Conservation (phyloP, 2,797 vertebrate genomes). For the Chelidonichthys spinosus region DNA sequence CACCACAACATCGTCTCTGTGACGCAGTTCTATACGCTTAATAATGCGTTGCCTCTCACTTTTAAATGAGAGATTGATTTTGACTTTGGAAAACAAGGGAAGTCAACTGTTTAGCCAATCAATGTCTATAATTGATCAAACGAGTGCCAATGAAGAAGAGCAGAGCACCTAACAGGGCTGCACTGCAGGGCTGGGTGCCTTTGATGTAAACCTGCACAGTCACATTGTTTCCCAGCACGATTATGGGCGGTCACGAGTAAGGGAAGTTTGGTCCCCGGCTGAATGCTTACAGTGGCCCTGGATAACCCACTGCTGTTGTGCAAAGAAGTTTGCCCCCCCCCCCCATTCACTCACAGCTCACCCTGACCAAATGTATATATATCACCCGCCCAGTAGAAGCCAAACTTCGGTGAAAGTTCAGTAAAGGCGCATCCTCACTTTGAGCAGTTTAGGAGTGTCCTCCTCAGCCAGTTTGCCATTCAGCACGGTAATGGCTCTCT, state of each 20-base stretch:
- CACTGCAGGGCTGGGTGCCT: slow-evolving; percentile 15
- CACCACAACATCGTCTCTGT: slow-evolving; percentile 1
- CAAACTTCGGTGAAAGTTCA: neutral
- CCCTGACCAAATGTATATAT: slow-evolving; percentile 13
- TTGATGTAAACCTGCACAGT: slow-evolving; percentile 29
- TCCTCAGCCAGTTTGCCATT: slow-evolving; percentile 83
- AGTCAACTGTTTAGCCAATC: slow-evolving; percentile 61
- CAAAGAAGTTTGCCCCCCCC: slow-evolving; percentile 27
- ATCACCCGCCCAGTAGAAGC: slow-evolving; percentile 5
- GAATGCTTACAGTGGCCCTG: slow-evolving; percentile 9
- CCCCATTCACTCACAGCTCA: slow-evolving; percentile 3
- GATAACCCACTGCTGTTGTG: neutral
- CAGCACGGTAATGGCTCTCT: slow-evolving; percentile 77
- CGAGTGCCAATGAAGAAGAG: slow-evolving; percentile 32
- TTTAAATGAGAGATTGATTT: slow-evolving; percentile 76
- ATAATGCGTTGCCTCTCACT: slow-evolving; percentile 15
- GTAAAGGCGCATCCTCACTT: slow-evolving; percentile 69
- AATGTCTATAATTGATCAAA: slow-evolving; percentile 62
- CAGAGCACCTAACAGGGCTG: slow-evolving; percentile 12
- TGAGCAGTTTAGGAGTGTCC: slow-evolving; percentile 81
- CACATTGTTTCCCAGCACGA: slow-evolving; percentile 12
- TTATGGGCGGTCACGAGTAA: slow-evolving; percentile 18
- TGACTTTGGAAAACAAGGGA: slow-evolving; percentile 39
- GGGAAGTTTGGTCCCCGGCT: neutral
- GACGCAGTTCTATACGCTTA: slow-evolving; percentile 46